phyloP scores from a whole-genome alignment of 2,888 invertebrate species.

The Cheilosia urbana region DNA sequence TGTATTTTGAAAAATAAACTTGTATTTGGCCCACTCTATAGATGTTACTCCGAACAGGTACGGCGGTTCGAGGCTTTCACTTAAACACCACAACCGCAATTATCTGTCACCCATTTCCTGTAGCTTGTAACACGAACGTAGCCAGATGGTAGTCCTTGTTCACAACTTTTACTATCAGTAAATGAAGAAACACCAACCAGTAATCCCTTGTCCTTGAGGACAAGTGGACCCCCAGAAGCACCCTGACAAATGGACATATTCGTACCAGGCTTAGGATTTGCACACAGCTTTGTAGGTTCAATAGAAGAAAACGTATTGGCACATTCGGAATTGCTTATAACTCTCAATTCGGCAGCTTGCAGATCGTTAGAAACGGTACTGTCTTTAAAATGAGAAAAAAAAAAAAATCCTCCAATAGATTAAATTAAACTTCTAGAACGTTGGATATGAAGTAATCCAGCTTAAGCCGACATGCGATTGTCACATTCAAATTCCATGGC shows the following conservation, averaged over 20 bases:
- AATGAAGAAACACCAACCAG: not conserved
- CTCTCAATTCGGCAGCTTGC: not conserved
- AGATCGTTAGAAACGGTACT: not conserved
- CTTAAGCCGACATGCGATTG: too few species aligned
- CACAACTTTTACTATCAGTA: not conserved
- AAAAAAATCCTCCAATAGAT: too few species aligned
- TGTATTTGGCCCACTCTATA: too few species aligned
- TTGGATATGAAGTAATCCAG: too few species aligned
- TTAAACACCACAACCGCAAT: not conserved
- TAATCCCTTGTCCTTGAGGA: not conserved
- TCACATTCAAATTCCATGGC: too few species aligned
- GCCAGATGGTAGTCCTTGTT: not conserved
- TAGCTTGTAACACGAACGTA: not conserved
- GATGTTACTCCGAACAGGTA: too few species aligned
- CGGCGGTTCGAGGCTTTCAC: too few species aligned
- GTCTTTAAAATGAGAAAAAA: not conserved
- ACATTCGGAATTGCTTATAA: not conserved
- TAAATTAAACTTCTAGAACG: too few species aligned
- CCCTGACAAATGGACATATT: not conserved
- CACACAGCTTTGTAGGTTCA: not conserved
- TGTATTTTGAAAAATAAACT: too few species aligned
- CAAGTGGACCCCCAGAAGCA: not conserved
- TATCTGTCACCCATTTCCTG: slow-evolving; percentile 2
- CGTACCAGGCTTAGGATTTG: not conserved
- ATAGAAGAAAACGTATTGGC: not conserved